Evolutionary conservation across 2,113 vertebrate species (phyloP).

Genomic region (Gadus macrocephalus): DNA sequence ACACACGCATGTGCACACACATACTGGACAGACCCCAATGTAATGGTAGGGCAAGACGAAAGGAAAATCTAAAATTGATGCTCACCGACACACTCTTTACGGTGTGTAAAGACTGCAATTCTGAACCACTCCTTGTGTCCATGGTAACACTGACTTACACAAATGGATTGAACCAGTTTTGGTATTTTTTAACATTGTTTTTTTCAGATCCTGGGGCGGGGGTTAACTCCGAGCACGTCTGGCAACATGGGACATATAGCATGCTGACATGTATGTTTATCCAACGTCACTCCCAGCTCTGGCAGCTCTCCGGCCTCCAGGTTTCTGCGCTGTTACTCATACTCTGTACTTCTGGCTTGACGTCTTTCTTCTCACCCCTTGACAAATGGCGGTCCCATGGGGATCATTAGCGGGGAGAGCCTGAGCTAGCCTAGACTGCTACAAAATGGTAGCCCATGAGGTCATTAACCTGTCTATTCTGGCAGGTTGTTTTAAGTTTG

Average conservation of each 20-base stretch:
- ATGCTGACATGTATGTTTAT: constrained; percentile 45
- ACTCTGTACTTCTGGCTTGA: constrained; percentile 38
- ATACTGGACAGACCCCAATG: not conserved
- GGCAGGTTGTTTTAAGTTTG: constrained; percentile 18
- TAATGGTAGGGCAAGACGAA: not conserved
- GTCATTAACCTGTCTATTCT: constrained; percentile 49
- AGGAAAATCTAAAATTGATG: too few relatives aligned
- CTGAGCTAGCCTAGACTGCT: constrained; percentile 19
- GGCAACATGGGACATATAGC: constrained; percentile 20
- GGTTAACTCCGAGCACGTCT: constrained; percentile 16
- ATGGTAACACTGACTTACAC: too few relatives aligned
- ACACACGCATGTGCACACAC: constrained; percentile 12
- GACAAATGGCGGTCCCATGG: constrained; percentile 46
- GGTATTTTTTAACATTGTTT: too few relatives aligned
- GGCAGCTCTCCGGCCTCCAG: not conserved
- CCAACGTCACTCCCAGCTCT: constrained; percentile 23
- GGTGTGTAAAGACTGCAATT: too few relatives aligned
- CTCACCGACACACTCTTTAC: too few relatives aligned
- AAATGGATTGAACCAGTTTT: too few relatives aligned
- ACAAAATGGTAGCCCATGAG: constrained; percentile 13
- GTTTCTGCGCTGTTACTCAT: constrained; percentile 17
- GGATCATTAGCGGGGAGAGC: constrained; percentile 26
- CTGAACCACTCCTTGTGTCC: too few relatives aligned
- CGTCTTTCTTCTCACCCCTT: constrained; percentile 27
- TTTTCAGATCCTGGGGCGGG: not conserved